Evolutionary conservation across 2,888 invertebrate genomes (phyloP), one percentile per base, ranked within the genome.

Genomic region (Microctonus hyperodae): DNA sequence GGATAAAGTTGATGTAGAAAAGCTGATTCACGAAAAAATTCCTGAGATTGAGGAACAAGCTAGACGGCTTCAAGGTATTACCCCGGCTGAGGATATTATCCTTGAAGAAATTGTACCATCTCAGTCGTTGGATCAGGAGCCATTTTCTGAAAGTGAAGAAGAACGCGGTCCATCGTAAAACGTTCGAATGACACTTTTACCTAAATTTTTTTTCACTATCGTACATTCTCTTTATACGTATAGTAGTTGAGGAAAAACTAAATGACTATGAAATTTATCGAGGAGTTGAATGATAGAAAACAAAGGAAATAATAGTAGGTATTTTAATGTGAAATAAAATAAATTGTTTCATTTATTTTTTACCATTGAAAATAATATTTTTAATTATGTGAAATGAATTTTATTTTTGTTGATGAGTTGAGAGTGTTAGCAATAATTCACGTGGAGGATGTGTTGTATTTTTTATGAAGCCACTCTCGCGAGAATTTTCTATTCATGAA

Each of bases 1-100:
- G 50, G 88, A 94, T 78, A 89, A 88, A 75, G 85, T 94, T 23
- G 89, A 94, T 76, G 88, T 93, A 1, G 94, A 94, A 79, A 87
- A 89, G 70, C 82, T 91, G 65, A 91, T 95, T 68, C 89, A 90
- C 75, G 88, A 91, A 67, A 89, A 91, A 77, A 85, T 91, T 56
- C 89, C 90, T 1, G 88, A 90, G 77, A 84, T 92, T 53, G 91
- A 92, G 71, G 86, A 88, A 74, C 87, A 88, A 80, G 86, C 88
- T 68, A 83, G 75, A 28, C 70, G 77, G 57, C 71, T 83, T 16
- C 81, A 82, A 57, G 78, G 77, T 40, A 48, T 74, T 40, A 44
- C 72, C 31, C 74, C 78, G 6, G 58, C 70, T 22, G 80, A 82
- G 23, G 79, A 82, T 56, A 78, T 76, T 40, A 61, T 77, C 25